A percentile compares a stretch with the other conserved stretches of the same genome.
These are phyloP conservation scores for Patiria miniata DNA, from an alignment of 35 echinoderm and acorn worm species.

Conservation along the genomic window DNA sequence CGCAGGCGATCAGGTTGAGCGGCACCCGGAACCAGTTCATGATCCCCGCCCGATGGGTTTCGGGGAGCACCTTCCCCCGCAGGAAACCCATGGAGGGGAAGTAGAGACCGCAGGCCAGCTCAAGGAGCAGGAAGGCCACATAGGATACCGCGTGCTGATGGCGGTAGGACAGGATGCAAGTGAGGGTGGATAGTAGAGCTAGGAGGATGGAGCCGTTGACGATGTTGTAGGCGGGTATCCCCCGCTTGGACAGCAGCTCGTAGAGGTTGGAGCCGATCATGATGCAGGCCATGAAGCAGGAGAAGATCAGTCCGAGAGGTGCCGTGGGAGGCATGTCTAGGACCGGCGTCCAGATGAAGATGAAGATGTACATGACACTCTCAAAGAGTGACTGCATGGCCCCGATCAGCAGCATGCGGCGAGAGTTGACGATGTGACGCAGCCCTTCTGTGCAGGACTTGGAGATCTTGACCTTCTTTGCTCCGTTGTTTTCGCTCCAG, in stretches of 20 bases:
- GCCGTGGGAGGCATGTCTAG: constrained; percentile 45
- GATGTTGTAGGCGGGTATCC: constrained; percentile 49
- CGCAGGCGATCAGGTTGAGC: constrained; percentile 88
- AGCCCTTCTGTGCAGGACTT: constrained; percentile 82
- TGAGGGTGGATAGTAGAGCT: constrained; percentile 66
- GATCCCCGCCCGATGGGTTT: constrained; percentile 81
- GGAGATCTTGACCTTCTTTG: constrained; percentile 70
- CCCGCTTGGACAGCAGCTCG: constrained; percentile 60
- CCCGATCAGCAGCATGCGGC: constrained; percentile 77
- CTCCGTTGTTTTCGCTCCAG: constrained; percentile 91
- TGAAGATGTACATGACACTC: constrained; percentile 99
- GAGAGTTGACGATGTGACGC: constrained; percentile 66
- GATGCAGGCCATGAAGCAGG: constrained; percentile 95
- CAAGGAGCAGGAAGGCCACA: constrained; percentile 79
- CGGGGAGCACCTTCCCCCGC: constrained; percentile 72
- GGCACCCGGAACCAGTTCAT: constrained; percentile 99
- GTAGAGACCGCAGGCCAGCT: constrained; percentile 93
- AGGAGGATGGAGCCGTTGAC: constrained; percentile 81
- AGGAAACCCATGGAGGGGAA: constrained; percentile 98
- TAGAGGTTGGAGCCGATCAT: constrained; percentile 92
- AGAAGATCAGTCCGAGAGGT: constrained; percentile 91
- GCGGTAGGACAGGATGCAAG: constrained; percentile 70
- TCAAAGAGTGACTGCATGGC: constrained; percentile 97
- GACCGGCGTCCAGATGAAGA: constrained; percentile 98
- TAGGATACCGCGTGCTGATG: constrained; percentile 79